Evolutionary conservation across 2,888 invertebrate genomes (phyloP).

Genomic region (Auanema freiburgensis): DNA sequence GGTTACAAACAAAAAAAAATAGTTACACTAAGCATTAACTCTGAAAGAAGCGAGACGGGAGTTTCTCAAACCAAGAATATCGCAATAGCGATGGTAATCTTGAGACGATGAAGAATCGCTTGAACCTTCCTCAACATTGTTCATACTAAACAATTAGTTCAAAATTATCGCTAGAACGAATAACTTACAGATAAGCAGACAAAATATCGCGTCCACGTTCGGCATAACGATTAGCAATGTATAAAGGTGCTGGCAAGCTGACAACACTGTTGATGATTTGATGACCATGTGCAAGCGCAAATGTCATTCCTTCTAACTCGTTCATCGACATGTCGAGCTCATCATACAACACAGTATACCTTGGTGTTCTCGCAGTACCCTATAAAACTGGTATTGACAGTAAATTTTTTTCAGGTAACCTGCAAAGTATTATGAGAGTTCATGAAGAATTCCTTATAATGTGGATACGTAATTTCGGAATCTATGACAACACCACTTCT

Average conservation of each 20-base stretch:
- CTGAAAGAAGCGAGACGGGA: too few relatives aligned
- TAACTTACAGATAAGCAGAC: slow-evolving; percentile 14
- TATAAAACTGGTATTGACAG: slow-evolving; percentile 25
- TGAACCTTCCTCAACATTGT: too few relatives aligned
- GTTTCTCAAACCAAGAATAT: too few relatives aligned
- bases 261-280: slow-evolving; percentile 53
- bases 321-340: slow-evolving; percentile 44
- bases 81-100: too few relatives aligned
- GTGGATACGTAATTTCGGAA: slow-evolving; percentile 38
- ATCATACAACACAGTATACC: slow-evolving; percentile 55
- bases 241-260: slow-evolving; percentile 55
- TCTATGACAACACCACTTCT: slow-evolving; percentile 54
- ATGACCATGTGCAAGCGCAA: slow-evolving; percentile 47
- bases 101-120: too few relatives aligned
- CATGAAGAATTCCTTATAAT: slow-evolving; percentile 54
- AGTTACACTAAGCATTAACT: too few relatives aligned
- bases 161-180: too few relatives aligned
- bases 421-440: slow-evolving; percentile 57
- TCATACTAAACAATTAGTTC: too few relatives aligned
- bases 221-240: slow-evolving; percentile 52
- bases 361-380: slow-evolving; percentile 58
- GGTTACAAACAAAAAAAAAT: too few relatives aligned
- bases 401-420: slow-evolving; percentile 17
- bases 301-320: slow-evolving; percentile 46
- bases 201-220: slow-evolving; percentile 31